phyloP scores from a whole-genome alignment of 1,140 invertebrate genomes.

The Theocolax elegans region DNA sequence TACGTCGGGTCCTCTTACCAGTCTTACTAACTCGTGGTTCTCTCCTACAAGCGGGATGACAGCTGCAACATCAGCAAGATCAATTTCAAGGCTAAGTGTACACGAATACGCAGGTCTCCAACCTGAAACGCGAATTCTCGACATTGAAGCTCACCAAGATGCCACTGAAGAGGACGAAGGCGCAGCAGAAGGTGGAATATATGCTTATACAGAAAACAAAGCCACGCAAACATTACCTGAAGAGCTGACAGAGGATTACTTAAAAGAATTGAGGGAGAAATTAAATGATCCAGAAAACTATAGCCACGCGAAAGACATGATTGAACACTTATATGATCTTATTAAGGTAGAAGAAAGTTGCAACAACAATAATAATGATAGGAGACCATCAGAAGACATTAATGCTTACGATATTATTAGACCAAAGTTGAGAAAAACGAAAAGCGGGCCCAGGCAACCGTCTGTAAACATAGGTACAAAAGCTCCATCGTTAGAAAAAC shows the following conservation, averaged over 20 bases:
- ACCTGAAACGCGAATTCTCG: slow-evolving; percentile 60
- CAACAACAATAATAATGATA: slow-evolving; percentile 71
- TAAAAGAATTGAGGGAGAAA: slow-evolving; percentile 75
- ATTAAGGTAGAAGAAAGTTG: slow-evolving; percentile 80
- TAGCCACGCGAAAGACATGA: slow-evolving; percentile 79
- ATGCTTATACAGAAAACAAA: slow-evolving; percentile 72
- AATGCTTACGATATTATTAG: slow-evolving; percentile 75
- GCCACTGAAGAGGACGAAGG: slow-evolving; percentile 52
- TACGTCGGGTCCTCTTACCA: slow-evolving; percentile 56
- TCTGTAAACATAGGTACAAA: slow-evolving; percentile 72
- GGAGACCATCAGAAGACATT: slow-evolving; percentile 54
- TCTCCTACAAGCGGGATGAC: slow-evolving; percentile 61
- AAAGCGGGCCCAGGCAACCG: slow-evolving; percentile 60
- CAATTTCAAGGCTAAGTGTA: slow-evolving; percentile 72
- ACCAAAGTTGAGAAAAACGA: slow-evolving; percentile 61
- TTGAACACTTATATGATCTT: slow-evolving; percentile 81
- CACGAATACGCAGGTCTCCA: slow-evolving; percentile 75
- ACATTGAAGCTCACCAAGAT: slow-evolving; percentile 54
- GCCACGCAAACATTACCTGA: slow-evolving; percentile 79
- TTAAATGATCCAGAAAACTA: slow-evolving; percentile 79
- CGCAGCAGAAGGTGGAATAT: slow-evolving; percentile 58
- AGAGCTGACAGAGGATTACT: slow-evolving; percentile 78
- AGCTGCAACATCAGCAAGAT: slow-evolving; percentile 68
- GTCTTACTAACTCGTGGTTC: slow-evolving; percentile 57
- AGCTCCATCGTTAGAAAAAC: slow-evolving; percentile 73